These are phyloP conservation scores for Nomada fabriciana DNA, from an alignment of 2,888 invertebrate genomes.

Conservation along the genomic window DNA sequence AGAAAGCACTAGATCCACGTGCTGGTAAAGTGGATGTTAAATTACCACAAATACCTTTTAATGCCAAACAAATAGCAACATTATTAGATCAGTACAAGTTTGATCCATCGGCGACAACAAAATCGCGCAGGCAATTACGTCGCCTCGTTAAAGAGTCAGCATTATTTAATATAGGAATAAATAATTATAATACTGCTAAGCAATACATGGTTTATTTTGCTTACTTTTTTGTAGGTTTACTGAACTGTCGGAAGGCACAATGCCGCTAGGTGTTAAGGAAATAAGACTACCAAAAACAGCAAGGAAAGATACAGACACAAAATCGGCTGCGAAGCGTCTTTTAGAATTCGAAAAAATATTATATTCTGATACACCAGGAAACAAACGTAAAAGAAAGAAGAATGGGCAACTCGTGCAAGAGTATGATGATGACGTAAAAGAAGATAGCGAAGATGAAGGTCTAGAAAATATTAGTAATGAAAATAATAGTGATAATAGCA, in stretches of 20 bases:
- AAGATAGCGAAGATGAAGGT: neutral
- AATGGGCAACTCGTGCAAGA: conserved; percentile 51
- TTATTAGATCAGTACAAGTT: conserved; percentile 86
- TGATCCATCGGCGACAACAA: conserved; percentile 85
- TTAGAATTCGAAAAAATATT: conserved; percentile 86
- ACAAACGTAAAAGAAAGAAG: conserved; percentile 71
- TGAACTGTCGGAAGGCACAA: conserved; percentile 87
- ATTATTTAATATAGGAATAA: conserved; percentile 44
- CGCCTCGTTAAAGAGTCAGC: conserved; percentile 85
- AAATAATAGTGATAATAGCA: conserved; percentile 9
- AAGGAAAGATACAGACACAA: conserved; percentile 79
- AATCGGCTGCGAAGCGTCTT: conserved; percentile 83
- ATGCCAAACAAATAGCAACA: conserved; percentile 86
- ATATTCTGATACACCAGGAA: conserved; percentile 74
- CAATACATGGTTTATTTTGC: neutral
- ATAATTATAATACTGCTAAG: conserved; percentile 80
- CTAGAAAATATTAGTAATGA: neutral
- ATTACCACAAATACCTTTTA: conserved; percentile 89
- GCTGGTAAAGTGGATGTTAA: conserved; percentile 92
- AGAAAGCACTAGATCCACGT: conserved; percentile 88
- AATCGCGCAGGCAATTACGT: conserved; percentile 86
- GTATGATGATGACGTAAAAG: conserved; percentile 12
- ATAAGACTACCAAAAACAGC: conserved; percentile 81
- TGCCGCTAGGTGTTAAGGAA: conserved; percentile 88
- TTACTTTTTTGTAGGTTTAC: conserved; percentile 85